Evolutionary conservation across 2,888 invertebrate genomes (phyloP), one percentile per base, ranked within the genome.

Genomic region (Acanthosepion pharaonis): DNA sequence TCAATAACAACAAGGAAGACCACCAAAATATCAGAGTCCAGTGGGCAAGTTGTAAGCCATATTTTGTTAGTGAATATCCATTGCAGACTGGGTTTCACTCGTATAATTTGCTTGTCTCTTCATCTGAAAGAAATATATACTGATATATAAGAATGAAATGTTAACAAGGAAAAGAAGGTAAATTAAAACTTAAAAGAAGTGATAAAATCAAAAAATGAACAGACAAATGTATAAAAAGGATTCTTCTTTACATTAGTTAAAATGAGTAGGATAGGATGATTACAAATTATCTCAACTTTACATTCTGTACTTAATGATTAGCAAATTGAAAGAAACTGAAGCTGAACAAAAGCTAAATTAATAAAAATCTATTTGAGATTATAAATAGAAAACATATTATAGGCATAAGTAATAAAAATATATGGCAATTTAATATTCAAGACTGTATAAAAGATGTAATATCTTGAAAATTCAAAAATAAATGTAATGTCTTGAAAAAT

Each of bases 31-130:
- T 78, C 78, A 1, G 4, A 28, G 11, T 78, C 28, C 8, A 78
- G 28, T 78, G n/a, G 78, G 78, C n/a, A 78, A n/a, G 78, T 78
- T 18, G 64, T 64, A 1, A 64, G 28, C 11, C 5, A 78, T 5
- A n/a, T n/a, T 78, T 28, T 78, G 78, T 78, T 78, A 78, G n/a
- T 78, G 78, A 78, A 78, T 78, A 78, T 78, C 78, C 78, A 78
- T 78, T n/a, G 78, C 78, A 8, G 78, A 28, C 15, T 92, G 49
- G 51, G 20, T 92, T n/a, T 92, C 92, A 92, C 49, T 92, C 25
- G 20, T n/a, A 92, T 92, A 92, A 48, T 92, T 92, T n/a, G 49
- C 92, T 92, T 92, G 92, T 92, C 51, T 92, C 53, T 92, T 53
- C 92, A 92, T 92, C 92, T 92, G 51, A 51, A 92, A 92, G 23